A percentile compares a stretch with the other conserved stretches of the same genome.
Evolutionary conservation across 2,797 vertebrate species (phyloP).

Genomic region (Monodelphis domestica): DNA sequence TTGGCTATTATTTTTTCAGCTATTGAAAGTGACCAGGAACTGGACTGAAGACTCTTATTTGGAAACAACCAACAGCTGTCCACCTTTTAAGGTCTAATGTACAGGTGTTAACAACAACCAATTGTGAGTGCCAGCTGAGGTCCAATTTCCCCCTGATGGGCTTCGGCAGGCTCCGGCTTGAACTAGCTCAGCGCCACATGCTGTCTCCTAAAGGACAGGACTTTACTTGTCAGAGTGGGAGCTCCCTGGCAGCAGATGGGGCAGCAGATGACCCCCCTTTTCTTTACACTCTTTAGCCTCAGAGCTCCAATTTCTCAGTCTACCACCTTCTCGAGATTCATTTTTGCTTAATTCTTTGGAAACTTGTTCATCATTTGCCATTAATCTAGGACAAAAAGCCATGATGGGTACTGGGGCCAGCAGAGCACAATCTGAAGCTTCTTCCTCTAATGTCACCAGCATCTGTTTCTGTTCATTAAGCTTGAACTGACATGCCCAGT

Average conservation of each 20-base stretch:
- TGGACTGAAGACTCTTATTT: not conserved
- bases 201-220: not conserved
- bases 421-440: not conserved
- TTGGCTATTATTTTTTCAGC: slow-evolving; percentile 20
- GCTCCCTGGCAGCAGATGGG: not conserved
- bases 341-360: not conserved
- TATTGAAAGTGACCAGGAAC: not conserved
- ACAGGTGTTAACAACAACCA: not conserved
- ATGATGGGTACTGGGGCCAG: not conserved
- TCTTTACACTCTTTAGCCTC: not conserved
- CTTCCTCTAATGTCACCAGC: not conserved
- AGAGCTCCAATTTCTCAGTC: not conserved
- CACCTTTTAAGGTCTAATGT: not conserved
- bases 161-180: not conserved
- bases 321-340: not conserved
- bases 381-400: not conserved
- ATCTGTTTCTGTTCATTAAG: not conserved
- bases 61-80: not conserved
- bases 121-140: not conserved
- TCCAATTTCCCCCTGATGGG: not conserved
- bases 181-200: not conserved
- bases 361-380: not conserved
- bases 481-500: too few species aligned
- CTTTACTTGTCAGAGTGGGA: not conserved
- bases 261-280: not conserved